Conservation (phyloP, 1,140 invertebrate genomes). For the Ditylenchus dipsaci region DNA sequence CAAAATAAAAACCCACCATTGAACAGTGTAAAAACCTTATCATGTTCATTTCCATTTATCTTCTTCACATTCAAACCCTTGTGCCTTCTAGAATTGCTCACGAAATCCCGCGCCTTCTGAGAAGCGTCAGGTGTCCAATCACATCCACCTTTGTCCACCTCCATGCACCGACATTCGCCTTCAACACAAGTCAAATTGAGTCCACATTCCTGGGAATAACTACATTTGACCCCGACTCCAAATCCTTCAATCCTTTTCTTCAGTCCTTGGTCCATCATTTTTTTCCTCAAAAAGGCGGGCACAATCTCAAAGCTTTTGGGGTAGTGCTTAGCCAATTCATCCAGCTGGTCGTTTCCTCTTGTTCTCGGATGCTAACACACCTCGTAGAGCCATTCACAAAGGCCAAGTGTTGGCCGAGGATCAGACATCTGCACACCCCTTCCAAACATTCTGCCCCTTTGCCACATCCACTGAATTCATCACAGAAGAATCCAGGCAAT, state of each 20-base stretch:
- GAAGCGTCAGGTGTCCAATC: too few relatives aligned
- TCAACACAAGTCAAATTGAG: conserved; percentile 14
- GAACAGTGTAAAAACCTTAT: too few relatives aligned
- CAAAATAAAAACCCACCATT: too few relatives aligned
- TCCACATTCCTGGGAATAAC: conserved; percentile 9
- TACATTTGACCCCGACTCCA: neutral
- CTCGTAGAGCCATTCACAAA: conserved; percentile 17
- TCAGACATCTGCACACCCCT: conserved; percentile 28
- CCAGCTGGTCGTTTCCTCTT: neutral
- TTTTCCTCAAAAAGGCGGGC: neutral
- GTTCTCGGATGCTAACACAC: neutral
- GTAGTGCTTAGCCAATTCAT: neutral
- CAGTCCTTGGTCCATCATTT: neutral
- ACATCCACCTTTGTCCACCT: neutral
- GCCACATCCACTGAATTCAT: conserved; percentile 34
- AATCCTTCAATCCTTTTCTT: neutral
- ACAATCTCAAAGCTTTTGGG: neutral
- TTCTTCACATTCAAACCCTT: too few relatives aligned
- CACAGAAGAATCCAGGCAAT: conserved; percentile 29
- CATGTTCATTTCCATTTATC: too few relatives aligned
- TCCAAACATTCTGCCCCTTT: conserved; percentile 28
- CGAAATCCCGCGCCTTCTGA: too few relatives aligned
- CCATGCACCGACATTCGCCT: conserved; percentile 3
- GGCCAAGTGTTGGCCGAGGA: conserved; percentile 5
- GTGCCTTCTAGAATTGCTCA: too few relatives aligned